Base-by-base conservation (phyloP, 2,888 invertebrate species). In the Andrena dorsata region DNA sequence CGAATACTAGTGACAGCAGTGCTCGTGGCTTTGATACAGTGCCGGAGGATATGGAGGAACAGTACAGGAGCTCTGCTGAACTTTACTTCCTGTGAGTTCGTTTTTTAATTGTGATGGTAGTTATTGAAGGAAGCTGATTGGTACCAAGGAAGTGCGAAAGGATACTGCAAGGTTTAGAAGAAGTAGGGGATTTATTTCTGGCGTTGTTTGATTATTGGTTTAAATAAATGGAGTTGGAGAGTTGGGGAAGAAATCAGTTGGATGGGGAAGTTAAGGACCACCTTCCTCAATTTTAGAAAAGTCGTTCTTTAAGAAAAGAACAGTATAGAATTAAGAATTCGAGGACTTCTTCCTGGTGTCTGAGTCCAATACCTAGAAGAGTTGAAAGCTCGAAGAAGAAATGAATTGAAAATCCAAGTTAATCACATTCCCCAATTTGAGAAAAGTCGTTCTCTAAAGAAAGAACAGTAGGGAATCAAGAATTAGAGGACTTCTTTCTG, bases 51-150 rank as follows among this genome's bases (percentile, higher is more conserved):
- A 1, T 41, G 16, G 41, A 16, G 41, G 82, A 60, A 0, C 75
- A 77, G 0, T 70, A 84, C 53, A 89, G 83, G 69, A 93, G 92
- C 61, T 93, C 93, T 0, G 93, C 93, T 4, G 93, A 93, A 76
- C 83, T 92, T 1, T 93, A 92, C 32, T 93, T 92, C 64, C 84
- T 86, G 93, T 93, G 72, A 91, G 92, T 65, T 8, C 10, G 20
- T 58, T 63, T 41, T 20, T 28, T 8, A n/a, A 47, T 60, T 13
- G 35, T 5, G 41, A 5, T 41, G 41, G 16, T 41, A 41, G 4
- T 1, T 41, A 16, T 41, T 16, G 41, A 3, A 16, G 13, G 41
- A 1, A 41, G 41, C 13, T 41, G 13, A 1, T 13, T 41, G 13
- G 13, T 41, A 16, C 13, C 41, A 41, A 41, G 41, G 16, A 41